Base-by-base conservation (phyloP, 2,797 vertebrate species). In the Prunella strophiata region DNA sequence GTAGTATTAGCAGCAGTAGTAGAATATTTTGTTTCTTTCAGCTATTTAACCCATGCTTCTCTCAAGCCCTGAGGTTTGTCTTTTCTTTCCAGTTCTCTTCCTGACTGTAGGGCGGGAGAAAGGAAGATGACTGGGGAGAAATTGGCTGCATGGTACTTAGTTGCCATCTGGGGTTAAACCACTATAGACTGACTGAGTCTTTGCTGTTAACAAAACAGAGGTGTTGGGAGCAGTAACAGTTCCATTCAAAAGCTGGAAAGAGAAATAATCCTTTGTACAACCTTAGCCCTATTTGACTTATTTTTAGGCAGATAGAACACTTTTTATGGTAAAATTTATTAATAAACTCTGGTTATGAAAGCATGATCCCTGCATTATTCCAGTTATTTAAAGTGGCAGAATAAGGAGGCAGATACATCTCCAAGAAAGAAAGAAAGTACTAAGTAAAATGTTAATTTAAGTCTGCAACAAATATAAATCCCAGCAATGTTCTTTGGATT, bases 101-200 rank as follows among this genome's bases (percentile, higher is more conserved):
- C 36, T 22, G 9, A 47, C 2, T 0, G 0, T 12, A 13, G 20
- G 5, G 6, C 6, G 12, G 5, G 7, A 30, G 32, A 50, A 62
- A 13, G 22, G 16, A 42, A 18, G 25, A 30, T 16, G 20, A 4
- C 8, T 25, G 10, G 9, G 14, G 2, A 55, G 22, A 36, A 76
- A 38, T 6, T 43, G 32, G 11, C 16, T 57, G 13, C 29, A 22
- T 26, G 57, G 34, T 12, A 25, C 0, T 0, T 38, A 13, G 7
- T 25, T 76, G 10, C 8, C 9, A 6, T 8, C 22, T 57, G 25
- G 17, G 25, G 4, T 4, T 51, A 57, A 38, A 62, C 5, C 22
- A 10, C 16, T 36, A 4, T 2, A 20, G 16, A 11, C 13, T 5
- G 2, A 21, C 40, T 43, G 36, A 68, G 8, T 26, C 16, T 63